phyloP scores from a whole-genome alignment of 2,113 vertebrate species.

The Eurypyga helias region DNA sequence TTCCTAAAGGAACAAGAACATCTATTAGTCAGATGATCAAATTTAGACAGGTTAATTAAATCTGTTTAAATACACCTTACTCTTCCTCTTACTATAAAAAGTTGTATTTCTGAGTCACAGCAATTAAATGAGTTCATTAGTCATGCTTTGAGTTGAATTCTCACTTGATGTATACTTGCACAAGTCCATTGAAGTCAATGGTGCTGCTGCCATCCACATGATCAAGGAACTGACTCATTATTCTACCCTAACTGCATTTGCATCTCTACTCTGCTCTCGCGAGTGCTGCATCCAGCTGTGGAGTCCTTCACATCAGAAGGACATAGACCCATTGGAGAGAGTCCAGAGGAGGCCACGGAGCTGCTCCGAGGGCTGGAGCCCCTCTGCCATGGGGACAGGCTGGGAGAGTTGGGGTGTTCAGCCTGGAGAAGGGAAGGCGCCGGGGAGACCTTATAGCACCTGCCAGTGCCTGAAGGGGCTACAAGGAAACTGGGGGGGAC shows the following conservation, averaged over 20 bases:
- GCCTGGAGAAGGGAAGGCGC: no score
- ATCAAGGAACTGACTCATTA: neutral
- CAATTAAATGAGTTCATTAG: conserved; percentile 17
- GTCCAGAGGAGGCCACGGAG: no score
- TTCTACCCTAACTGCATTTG: neutral
- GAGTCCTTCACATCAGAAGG: no score
- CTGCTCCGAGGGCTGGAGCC: no score
- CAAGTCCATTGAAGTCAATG: neutral
- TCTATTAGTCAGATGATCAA: conserved; percentile 22
- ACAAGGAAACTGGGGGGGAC: no score
- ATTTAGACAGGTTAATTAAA: conserved; percentile 51
- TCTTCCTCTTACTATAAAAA: neutral
- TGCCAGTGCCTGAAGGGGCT: no score
- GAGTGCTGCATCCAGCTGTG: no score
- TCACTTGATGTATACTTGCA: neutral
- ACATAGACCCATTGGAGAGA: no score
- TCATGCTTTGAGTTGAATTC: neutral
- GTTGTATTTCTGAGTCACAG: neutral
- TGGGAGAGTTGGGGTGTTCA: no score
- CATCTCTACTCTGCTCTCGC: no score
- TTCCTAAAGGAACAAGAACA: conserved; percentile 17
- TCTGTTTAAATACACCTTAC: neutral
- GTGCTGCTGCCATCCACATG: neutral
- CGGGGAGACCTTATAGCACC: no score
- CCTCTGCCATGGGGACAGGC: no score